Evolutionary conservation across 2,888 invertebrate species (phyloP).

Genomic region (Agrochola lota): DNA sequence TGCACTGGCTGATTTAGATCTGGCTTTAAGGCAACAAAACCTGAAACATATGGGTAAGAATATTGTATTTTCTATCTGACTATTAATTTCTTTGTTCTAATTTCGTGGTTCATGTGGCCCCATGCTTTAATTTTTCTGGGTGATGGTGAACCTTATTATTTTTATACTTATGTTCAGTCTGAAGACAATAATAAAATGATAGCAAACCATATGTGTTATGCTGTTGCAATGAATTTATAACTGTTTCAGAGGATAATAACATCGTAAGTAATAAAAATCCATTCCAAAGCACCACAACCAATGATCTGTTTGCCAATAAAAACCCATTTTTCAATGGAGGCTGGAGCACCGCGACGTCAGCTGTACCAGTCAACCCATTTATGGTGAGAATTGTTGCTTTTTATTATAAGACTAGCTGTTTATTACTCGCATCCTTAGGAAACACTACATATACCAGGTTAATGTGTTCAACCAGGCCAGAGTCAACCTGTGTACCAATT

Average conservation of each 20-base stretch:
- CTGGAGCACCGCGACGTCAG: slow-evolving; percentile 80
- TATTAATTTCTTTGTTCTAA: neutral
- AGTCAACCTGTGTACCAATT: neutral
- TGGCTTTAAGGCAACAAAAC: slow-evolving; percentile 92
- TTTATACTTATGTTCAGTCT: neutral
- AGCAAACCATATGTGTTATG: neutral
- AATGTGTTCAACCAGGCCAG: neutral
- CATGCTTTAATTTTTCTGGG: neutral
- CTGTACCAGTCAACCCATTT: slow-evolving; percentile 85
- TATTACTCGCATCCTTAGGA: neutral
- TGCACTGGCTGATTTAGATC: slow-evolving; percentile 97
- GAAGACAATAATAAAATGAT: neutral
- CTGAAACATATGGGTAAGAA: slow-evolving; percentile 86
- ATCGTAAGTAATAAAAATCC: slow-evolving; percentile 85
- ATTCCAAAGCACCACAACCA: slow-evolving; percentile 86
- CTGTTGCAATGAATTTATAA: neutral
- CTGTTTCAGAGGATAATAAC: slow-evolving; percentile 82
- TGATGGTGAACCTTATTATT: neutral
- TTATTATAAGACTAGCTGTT: neutral
- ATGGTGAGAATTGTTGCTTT: slow-evolving; percentile 77
- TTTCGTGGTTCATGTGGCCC: neutral
- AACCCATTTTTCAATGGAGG: slow-evolving; percentile 88
- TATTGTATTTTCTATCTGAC: neutral
- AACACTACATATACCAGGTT: neutral
- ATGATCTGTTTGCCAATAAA: slow-evolving; percentile 85